phyloP scores from a whole-genome alignment of 2,113 vertebrate genomes.

The Myotis davidii region DNA sequence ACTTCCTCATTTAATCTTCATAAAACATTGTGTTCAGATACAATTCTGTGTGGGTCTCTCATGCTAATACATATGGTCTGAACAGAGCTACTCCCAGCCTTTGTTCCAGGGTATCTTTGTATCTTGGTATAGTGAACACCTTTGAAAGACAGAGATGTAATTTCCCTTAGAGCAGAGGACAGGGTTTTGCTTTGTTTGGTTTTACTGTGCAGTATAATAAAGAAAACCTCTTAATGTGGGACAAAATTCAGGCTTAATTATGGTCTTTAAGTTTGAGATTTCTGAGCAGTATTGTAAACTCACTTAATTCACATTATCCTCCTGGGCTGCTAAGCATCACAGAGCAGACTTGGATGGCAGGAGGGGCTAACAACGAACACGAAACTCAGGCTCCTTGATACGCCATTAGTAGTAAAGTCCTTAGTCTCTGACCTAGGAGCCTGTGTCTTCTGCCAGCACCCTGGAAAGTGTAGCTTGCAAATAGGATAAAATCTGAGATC shows the following conservation, averaged over 20 bases:
- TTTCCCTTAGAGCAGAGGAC: not conserved
- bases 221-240: not conserved
- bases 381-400: not conserved
- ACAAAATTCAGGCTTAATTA: not conserved
- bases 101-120: not conserved
- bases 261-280: not conserved
- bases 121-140: not conserved
- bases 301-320: not conserved
- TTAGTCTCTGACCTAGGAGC: not conserved
- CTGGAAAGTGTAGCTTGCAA: not conserved
- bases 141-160: not conserved
- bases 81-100: not conserved
- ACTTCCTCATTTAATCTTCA: not conserved
- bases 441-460: not conserved
- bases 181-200: not conserved
- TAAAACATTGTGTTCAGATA: not conserved
- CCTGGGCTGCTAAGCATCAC: not conserved
- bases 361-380: not conserved
- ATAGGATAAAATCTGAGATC: not conserved
- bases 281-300: not conserved
- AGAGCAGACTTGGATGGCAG: not conserved
- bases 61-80: not conserved
- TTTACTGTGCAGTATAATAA: not conserved
- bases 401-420: not conserved
- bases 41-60: not conserved